Percentiles rank a stretch among this genome's conserved stretches.
These are phyloP conservation scores for Axinella damicornis DNA, from an alignment of 37 sponge, comb jelly and placozoan genomes.

Conservation along the genomic window DNA sequence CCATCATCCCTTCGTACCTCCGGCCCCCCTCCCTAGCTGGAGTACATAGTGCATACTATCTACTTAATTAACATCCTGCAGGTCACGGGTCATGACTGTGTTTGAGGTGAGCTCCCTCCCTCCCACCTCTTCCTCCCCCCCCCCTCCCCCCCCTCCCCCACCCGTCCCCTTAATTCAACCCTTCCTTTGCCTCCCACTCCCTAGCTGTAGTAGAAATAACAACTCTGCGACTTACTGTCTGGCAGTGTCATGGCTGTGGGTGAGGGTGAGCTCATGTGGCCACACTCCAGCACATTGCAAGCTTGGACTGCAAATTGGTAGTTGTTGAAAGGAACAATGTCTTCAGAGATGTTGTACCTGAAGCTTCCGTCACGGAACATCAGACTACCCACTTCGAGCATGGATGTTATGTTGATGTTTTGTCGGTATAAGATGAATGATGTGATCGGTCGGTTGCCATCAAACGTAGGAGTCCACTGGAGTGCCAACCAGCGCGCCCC, in stretches of 20 bases:
- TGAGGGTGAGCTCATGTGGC: conserved; percentile 39
- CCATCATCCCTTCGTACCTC: too few relatives aligned
- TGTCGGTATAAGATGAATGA: conserved; percentile 26
- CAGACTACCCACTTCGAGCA: too few relatives aligned
- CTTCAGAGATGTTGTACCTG: conserved; percentile 26
- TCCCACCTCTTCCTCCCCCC: too few relatives aligned
- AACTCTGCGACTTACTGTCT: conserved; percentile 50
- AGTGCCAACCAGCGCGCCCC: conserved; percentile 39
- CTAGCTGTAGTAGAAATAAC: too few relatives aligned
- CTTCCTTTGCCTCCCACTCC: too few relatives aligned
- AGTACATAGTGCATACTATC: too few relatives aligned
- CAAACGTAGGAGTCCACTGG: conserved; percentile 60
- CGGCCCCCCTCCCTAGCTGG: too few relatives aligned
- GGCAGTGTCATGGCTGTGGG: conserved; percentile 21
- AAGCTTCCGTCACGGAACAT: neutral
- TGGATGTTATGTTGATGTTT: neutral
- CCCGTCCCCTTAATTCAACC: too few relatives aligned
- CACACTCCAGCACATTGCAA: conserved; percentile 62
- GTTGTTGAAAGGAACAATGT: conserved; percentile 62
- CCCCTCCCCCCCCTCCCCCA: too few relatives aligned
- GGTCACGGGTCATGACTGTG: too few relatives aligned
- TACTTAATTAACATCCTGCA: too few relatives aligned
- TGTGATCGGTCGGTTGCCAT: conserved; percentile 66
- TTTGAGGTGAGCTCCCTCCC: too few relatives aligned
- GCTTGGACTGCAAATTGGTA: conserved; percentile 56